A percentile compares a stretch with the other conserved stretches of the same genome.
These are phyloP conservation scores for Lasiurus borealis DNA, from an alignment of 2,113 vertebrate genomes.

Conservation along the genomic window DNA sequence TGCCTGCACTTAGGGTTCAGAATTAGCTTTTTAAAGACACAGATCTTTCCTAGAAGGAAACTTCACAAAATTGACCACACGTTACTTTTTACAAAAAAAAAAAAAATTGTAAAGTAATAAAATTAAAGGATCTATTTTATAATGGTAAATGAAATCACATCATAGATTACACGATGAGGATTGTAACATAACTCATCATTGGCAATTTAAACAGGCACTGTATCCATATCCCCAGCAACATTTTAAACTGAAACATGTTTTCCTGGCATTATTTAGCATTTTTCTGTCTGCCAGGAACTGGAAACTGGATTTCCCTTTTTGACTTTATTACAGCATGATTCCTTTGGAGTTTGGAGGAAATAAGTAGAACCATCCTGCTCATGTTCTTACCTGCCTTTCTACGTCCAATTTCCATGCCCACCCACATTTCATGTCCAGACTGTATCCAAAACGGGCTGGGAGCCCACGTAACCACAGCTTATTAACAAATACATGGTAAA, in stretches of 20 bases:
- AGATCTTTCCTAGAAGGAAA: background rate
- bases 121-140: background rate
- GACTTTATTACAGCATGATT: background rate
- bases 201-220: background rate
- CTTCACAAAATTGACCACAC: background rate
- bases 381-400: background rate
- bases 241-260: background rate
- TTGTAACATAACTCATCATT: background rate
- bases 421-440: background rate
- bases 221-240: background rate
- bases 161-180: background rate
- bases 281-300: background rate
- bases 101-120: background rate
- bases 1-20: background rate
- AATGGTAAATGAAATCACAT: background rate
- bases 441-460: background rate
- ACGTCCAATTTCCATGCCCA: background rate
- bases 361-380: background rate
- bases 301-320: background rate
- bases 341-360: background rate
- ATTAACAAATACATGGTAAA: background rate
- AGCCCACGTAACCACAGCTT: background rate
- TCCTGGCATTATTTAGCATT: background rate
- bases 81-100: constrained; percentile 20
- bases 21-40: background rate